phyloP scores from a whole-genome alignment of 1,140 invertebrate species.

The Micrasema minimum region DNA sequence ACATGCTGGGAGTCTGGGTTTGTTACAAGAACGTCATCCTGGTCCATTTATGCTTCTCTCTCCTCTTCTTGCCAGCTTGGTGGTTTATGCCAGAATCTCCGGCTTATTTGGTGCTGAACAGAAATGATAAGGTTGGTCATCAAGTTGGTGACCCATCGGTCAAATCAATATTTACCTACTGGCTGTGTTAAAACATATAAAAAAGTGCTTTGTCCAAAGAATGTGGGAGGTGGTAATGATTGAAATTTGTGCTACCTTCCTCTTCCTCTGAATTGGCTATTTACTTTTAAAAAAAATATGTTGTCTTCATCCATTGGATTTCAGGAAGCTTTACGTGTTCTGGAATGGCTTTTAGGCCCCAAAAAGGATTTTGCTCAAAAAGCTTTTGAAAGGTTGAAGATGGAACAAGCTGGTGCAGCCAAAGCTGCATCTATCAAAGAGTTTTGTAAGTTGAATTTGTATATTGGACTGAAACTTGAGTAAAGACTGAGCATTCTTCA shows the following conservation, averaged over 20 bases:
- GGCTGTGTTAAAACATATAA: too few relatives aligned
- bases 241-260: too few relatives aligned
- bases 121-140: constrained; percentile 41
- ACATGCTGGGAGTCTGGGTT: constrained; percentile 35
- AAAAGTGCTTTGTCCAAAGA: too few relatives aligned
- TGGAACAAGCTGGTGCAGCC: constrained; percentile 45
- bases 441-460: constrained; percentile 50
- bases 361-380: not conserved
- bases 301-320: not conserved
- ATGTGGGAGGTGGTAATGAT: too few relatives aligned
- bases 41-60: constrained; percentile 12
- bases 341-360: constrained; percentile 40
- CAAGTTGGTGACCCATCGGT: too few relatives aligned
- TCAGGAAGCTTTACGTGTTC: constrained; percentile 39
- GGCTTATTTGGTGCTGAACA: constrained; percentile 35
- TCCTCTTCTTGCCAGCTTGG: constrained; percentile 41
- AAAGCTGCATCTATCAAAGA: constrained; percentile 35
- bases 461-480: too few relatives aligned
- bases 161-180: too few relatives aligned
- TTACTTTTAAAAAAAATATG: too few relatives aligned
- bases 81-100: constrained; percentile 50
- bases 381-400: constrained; percentile 23
- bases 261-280: too few relatives aligned
- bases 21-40: constrained; percentile 2
- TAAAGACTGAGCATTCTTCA: too few relatives aligned